phyloP scores from a whole-genome alignment of 2,797 vertebrate species.

The Ceryle rudis region DNA sequence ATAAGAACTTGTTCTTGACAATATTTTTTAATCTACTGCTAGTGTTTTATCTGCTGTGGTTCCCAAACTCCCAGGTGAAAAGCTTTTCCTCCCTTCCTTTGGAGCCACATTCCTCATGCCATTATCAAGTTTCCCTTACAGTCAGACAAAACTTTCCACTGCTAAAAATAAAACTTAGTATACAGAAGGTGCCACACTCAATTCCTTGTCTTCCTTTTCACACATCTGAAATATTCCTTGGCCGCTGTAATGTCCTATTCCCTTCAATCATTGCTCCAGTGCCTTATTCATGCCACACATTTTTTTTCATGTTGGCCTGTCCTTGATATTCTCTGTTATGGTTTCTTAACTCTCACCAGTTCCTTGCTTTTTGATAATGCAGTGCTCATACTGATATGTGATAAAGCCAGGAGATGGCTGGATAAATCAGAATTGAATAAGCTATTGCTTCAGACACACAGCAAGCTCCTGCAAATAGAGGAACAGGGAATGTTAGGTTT shows the following conservation, averaged over 20 bases:
- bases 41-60: neutral
- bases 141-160: neutral
- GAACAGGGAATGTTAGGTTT: neutral
- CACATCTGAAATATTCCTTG: neutral
- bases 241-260: neutral
- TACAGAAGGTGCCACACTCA: neutral
- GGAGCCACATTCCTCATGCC: neutral
- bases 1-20: neutral
- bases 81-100: neutral
- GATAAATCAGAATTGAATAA: neutral
- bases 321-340: neutral
- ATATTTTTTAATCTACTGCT: neutral
- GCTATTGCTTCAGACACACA: neutral
- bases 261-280: neutral
- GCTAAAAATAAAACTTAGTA: neutral
- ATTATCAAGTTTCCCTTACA: neutral
- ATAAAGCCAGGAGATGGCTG: neutral
- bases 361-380: neutral
- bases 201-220: neutral
- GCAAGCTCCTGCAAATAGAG: neutral
- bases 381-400: neutral
- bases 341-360: neutral
- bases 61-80: neutral
- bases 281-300: neutral
- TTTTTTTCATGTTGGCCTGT: neutral